These are phyloP conservation scores for Aphaenogaster floridana DNA, from an alignment of 1,140 invertebrate genomes.

Conservation along the genomic window DNA sequence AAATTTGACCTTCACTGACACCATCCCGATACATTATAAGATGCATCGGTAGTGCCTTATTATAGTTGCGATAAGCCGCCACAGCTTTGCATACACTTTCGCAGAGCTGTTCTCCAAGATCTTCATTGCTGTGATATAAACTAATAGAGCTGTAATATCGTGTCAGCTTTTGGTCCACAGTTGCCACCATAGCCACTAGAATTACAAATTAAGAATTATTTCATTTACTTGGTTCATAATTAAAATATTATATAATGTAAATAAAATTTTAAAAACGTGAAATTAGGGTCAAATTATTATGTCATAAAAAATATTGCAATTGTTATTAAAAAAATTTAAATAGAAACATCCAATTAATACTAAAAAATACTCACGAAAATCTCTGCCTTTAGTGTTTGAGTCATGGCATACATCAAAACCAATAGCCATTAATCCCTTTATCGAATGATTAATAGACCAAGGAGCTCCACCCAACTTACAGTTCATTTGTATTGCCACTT, in stretches of 20 bases:
- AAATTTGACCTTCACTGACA: conserved; percentile 94
- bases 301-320: not conserved
- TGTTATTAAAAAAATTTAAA: not conserved
- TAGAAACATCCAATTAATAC: not conserved
- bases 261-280: not conserved
- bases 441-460: conserved; percentile 92
- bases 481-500: conserved; percentile 95
- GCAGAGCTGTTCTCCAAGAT: conserved; percentile 90
- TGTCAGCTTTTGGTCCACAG: conserved; percentile 89
- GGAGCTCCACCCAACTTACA: conserved; percentile 96
- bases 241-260: not conserved
- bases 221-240: not conserved
- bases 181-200: conserved; percentile 91
- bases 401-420: conserved; percentile 97
- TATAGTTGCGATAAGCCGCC: conserved; percentile 85
- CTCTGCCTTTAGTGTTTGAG: conserved; percentile 87
- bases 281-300: not conserved
- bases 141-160: conserved; percentile 90
- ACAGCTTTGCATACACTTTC: conserved; percentile 88
- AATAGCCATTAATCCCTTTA: conserved; percentile 92
- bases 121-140: conserved; percentile 90
- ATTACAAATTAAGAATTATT: conserved; percentile 17
- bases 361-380: conserved; percentile 86
- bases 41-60: conserved; percentile 86
- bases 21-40: conserved; percentile 93